A percentile compares a stretch with the other conserved stretches of the same genome.
phyloP scores from a whole-genome alignment of 1,140 invertebrate species.

The Aplysia californica region DNA sequence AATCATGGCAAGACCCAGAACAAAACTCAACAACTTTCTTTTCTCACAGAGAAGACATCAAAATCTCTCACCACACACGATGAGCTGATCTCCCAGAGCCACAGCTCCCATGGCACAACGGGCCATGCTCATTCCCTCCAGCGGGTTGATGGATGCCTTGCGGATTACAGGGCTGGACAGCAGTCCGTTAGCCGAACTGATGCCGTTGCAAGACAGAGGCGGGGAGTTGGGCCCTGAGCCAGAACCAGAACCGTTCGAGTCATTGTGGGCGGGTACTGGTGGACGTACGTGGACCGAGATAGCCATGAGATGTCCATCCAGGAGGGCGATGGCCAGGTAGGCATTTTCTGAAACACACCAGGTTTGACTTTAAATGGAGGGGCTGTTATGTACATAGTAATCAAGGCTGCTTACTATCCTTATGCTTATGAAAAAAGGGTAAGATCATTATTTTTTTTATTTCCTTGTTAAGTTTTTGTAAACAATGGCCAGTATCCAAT shows the following conservation, averaged over 20 bases:
- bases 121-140: constrained; percentile 77
- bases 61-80: constrained; percentile 81
- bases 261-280: constrained; percentile 41
- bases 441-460: too few species aligned
- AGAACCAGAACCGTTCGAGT: background rate
- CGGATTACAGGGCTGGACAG: constrained; percentile 65
- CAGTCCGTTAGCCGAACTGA: background rate
- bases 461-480: too few species aligned
- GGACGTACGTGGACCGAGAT: constrained; percentile 73
- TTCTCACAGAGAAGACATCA: too few species aligned
- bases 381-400: background rate
- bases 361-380: too few species aligned
- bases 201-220: background rate
- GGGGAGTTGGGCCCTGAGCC: constrained; percentile 4
- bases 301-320: constrained; percentile 74
- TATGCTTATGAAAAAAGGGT: too few species aligned
- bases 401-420: too few species aligned
- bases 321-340: constrained; percentile 70
- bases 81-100: constrained; percentile 75
- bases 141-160: constrained; percentile 70
- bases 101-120: constrained; percentile 82
- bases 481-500: too few species aligned
- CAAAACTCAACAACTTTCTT: too few species aligned
- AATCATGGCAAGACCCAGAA: too few species aligned
- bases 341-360: constrained; percentile 39